Base-by-base conservation (phyloP, 53 echinoderm and acorn worm species). In the Echinometra lucunter region DNA sequence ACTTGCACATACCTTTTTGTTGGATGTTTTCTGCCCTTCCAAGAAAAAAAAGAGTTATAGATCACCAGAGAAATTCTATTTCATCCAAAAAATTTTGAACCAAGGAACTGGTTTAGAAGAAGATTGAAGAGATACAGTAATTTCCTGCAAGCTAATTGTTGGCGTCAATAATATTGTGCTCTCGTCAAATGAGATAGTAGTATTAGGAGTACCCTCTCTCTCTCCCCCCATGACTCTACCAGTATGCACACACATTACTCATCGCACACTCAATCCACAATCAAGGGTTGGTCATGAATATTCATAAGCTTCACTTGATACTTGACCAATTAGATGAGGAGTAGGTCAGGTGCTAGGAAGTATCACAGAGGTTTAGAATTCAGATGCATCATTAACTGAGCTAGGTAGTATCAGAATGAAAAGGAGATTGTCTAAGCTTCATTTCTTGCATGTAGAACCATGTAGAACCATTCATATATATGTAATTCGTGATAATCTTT, bases 211-310 rank as follows among this genome's bases (percentile, higher is more conserved):
- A 45, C 92, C 7, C 63, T 63, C 63, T 63, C 63, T 27, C 19
- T 63, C 92, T 92, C 92, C 25, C 19, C 30, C 2, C 2, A 40
- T 90, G 90, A 90, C 90, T 90, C 60, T 90, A 60, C 19, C 66
- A 11, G 88, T 60, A 23, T 92, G 92, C 69, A 70, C 28, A 69
- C 72, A 69, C 74, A 67, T 72, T 92, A 67, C 49, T 92, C 92
- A 92, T 5, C 30, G 12, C 58, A 35, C 88, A 45, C 87, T 34
- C 74, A n/a, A n/a, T 34, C 35, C 6, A 78, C 16, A 83, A 55
- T 55, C 13, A 57, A 88, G 88, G 56, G 16, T 38, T 16, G 88
- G 53, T 6, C 55, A 88, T 88, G 88, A 55, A 88, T 88, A 88
- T 88, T 88, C 88, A 88, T 88, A 56, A 88, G 88, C 57, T 49